Evolutionary conservation across 2,797 vertebrate genomes (phyloP).

Genomic region (Chloroceryle inda): DNA sequence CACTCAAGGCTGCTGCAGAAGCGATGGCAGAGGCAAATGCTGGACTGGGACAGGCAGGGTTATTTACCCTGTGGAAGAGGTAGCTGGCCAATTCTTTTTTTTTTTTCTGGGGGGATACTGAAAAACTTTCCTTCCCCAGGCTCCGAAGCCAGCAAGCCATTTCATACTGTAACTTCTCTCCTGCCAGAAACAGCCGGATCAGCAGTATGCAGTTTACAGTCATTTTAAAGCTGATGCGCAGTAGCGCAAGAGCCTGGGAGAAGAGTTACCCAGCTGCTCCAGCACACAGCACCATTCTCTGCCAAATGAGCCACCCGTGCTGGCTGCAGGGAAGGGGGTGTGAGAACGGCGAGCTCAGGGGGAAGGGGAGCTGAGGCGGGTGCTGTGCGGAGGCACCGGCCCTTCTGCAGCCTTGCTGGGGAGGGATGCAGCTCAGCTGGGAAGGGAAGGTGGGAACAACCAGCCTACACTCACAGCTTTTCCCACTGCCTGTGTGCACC

Average conservation of each 20-base stretch:
- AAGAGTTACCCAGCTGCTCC: background rate
- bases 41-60: background rate
- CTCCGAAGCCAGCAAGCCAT: background rate
- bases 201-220: background rate
- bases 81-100: background rate
- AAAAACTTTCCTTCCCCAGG: background rate
- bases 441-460: background rate
- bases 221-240: background rate
- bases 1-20: background rate
- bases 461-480: background rate
- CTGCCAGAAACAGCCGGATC: slow-evolving; percentile 27
- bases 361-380: background rate
- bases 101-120: background rate
- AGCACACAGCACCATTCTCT: background rate
- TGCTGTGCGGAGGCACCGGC: background rate
- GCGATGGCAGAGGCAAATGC: background rate
- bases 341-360: background rate
- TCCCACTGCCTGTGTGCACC: fast-evolving
- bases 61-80: background rate
- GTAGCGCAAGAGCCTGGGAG: background rate
- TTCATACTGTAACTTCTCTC: slow-evolving; percentile 16
- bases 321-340: background rate
- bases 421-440: background rate
- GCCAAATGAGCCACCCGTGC: background rate
- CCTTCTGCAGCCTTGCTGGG: background rate